A percentile compares a stretch with the other conserved stretches of the same genome.
Evolutionary conservation across 1,140 invertebrate genomes (phyloP).

Genomic region (Brachionus paranguensis): DNA sequence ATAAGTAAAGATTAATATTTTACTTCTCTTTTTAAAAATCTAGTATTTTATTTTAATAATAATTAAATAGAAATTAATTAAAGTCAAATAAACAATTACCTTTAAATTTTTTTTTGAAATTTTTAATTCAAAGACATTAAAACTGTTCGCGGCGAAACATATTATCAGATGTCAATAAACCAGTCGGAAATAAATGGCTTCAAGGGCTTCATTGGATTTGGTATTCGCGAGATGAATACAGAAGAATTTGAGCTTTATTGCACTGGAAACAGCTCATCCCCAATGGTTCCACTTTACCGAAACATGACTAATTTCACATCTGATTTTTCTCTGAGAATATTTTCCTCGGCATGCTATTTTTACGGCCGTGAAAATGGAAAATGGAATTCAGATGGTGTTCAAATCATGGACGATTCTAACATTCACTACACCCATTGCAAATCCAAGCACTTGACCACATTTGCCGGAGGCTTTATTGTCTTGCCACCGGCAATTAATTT

Average conservation of each 20-base stretch:
- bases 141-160: neutral
- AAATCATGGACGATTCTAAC: slow-evolving; percentile 42
- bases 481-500: slow-evolving; percentile 56
- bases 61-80: neutral
- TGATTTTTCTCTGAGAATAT: slow-evolving; percentile 42
- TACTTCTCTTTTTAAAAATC: no score
- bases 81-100: no score
- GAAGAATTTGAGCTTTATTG: neutral
- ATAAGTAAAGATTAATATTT: no score
- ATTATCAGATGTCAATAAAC: slow-evolving; percentile 8
- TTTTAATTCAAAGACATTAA: neutral
- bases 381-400: slow-evolving; percentile 45
- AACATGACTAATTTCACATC: slow-evolving; percentile 41
- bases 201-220: neutral
- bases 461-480: slow-evolving; percentile 53
- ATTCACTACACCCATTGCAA: slow-evolving; percentile 44
- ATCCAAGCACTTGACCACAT: slow-evolving; percentile 54
- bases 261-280: neutral
- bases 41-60: no score
- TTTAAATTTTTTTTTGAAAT: neutral
- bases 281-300: neutral
- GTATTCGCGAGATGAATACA: neutral
- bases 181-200: slow-evolving; percentile 23
- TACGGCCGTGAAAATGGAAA: slow-evolving; percentile 41
- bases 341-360: slow-evolving; percentile 42